Base-by-base conservation (phyloP, 2,113 vertebrate genomes). In the Orycteropus afer region DNA sequence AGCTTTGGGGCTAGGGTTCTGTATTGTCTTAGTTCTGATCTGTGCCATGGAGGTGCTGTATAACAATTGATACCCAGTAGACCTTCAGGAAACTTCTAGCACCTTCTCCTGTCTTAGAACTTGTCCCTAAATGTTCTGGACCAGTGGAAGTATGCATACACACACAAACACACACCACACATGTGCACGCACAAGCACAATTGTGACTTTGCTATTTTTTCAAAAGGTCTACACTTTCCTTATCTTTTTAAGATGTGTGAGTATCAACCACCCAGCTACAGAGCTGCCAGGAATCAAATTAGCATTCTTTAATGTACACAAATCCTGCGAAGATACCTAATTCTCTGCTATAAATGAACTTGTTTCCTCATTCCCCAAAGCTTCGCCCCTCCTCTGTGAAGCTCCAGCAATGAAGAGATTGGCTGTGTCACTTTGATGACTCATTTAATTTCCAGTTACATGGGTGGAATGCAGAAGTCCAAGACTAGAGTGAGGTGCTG, bases 401-500 rank as follows among this genome's bases (percentile, higher is more conserved):
- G 42, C 74, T 67, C n/a, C 79, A 37, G 29, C 0, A 65, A 89
- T 91, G 69, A 95, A 83, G 89, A 95, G 93, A 97, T 97, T 92
- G 89, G 81, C 77, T 89, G 7, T 95, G 94, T 97, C 97, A 95
- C 93, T 93, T 79, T 96, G 93, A 98, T 94, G 91, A 92, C 97
- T 98, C 96, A 95, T 95, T 97, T 97, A 92, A 96, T 96, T 96
- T 89, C 45, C 59, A 81, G 3, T 89, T 96, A 69, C 69, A 97
- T 5, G 18, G 89, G 59, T 29, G 83, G 96, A 85, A 90, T 86
- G 71, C 71, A 93, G 37, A 97, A 90, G 17, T 86, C 93, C 45
- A 76, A 86, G 20, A 40, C 17, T n/a, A 95, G 94, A 90, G 13
- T 7, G 84, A 89, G 90, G 78, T 55, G 17, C 27, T 40, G 83